Evolutionary conservation across 2,113 vertebrate species (phyloP), one percentile per base, ranked within the genome.

Genomic region (Perca fluviatilis): DNA sequence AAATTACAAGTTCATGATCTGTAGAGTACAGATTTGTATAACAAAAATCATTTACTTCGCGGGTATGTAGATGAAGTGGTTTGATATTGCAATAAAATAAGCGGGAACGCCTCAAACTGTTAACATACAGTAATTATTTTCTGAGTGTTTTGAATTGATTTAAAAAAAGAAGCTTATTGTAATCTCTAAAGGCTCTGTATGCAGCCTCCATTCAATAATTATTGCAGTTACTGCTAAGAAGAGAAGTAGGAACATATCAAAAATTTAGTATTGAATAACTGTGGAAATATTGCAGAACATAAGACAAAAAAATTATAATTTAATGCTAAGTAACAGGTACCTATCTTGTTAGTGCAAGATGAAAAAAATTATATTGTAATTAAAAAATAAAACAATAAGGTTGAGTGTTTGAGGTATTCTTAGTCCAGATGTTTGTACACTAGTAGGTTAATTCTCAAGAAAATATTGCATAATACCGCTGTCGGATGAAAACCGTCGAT

Each of bases 321-420:
- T 93, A 91, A 88, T 81, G 80, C 87, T 94, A 92, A 94, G 93
- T 93, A 93, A 93, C 92, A 90, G 94, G 94, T 95, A 94, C 93
- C 92, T 92, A 92, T 60, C 87, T 83, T 85, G 89, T 83, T 91
- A 91, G 84, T 90, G 82, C 86, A 82, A 89, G 74, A 74, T 74
- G 79, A 84, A 73, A 72, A 86, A 84, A 77, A 91, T 93, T 89
- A 82, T 91, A 91, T 91, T 80, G 77, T 92, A 83, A 90, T 88
- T 86, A 89, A 81, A 84, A 33, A 86, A 80, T 83, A 84, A 86
- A 87, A 87, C 86, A 54, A 87, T 90, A 87, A 85, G 69, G 87
- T 93, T 2, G 80, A 91, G 88, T 91, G 80, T 91, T 91, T 91
- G 90, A 93, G 88, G 78, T 90, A 82, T 92, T 89, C 86, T 92